Percentiles rank a stretch among this genome's conserved stretches.
Evolutionary conservation across 2,113 vertebrate species (phyloP).

Genomic region (Pelecanus crispus): DNA sequence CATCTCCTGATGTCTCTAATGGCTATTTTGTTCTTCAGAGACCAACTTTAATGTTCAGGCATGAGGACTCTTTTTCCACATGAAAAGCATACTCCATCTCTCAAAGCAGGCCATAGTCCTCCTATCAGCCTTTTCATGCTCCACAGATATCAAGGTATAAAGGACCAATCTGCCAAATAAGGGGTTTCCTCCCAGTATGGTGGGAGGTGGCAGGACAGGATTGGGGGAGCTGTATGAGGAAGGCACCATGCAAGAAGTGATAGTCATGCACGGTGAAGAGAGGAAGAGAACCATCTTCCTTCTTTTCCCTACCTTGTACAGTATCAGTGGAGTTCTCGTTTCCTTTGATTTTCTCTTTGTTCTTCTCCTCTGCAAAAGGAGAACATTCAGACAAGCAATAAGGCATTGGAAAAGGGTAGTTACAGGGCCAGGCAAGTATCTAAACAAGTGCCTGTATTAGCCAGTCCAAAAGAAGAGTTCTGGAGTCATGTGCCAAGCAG

Average conservation of each 20-base stretch:
- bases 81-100: background rate
- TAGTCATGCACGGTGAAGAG: background rate
- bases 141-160: background rate
- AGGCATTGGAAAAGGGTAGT: background rate
- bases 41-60: constrained; percentile 13
- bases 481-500: background rate
- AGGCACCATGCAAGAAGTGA: constrained; percentile 16
- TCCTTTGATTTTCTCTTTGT: constrained; percentile 69
- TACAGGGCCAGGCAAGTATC: background rate
- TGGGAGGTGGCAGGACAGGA: background rate
- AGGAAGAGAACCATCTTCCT: background rate
- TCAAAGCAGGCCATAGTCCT: constrained; percentile 8
- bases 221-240: background rate
- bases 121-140: constrained; percentile 32
- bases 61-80: constrained; percentile 8
- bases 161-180: background rate
- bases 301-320: constrained; percentile 62
- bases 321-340: constrained; percentile 63
- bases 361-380: constrained; percentile 73
- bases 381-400: background rate
- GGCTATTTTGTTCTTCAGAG: background rate
- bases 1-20: constrained; percentile 45
- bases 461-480: background rate
- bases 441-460: background rate
- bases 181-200: background rate